phyloP scores from a whole-genome alignment of 1,140 invertebrate species.

The Drosophila parvula region DNA sequence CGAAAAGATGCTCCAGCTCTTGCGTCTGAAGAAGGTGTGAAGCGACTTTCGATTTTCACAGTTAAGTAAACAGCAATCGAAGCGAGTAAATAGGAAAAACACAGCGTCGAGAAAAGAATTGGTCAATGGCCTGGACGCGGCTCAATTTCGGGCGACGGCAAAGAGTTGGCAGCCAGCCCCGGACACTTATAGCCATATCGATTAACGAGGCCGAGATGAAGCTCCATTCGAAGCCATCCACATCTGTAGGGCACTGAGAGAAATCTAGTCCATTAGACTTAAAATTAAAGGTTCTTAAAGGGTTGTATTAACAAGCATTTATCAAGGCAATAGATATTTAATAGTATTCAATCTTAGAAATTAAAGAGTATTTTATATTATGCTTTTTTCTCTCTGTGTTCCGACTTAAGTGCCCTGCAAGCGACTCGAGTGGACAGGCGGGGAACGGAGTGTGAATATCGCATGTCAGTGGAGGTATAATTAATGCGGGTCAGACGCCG shows the following conservation, averaged over 20 bases:
- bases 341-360: too few relatives aligned
- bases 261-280: background rate
- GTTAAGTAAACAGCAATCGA: slow-evolving; percentile 73
- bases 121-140: slow-evolving; percentile 58
- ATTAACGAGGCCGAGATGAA: slow-evolving; percentile 69
- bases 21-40: slow-evolving; percentile 52
- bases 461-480: slow-evolving; percentile 81
- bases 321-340: background rate
- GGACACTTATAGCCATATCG: slow-evolving; percentile 57
- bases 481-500: slow-evolving; percentile 81
- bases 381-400: slow-evolving; percentile 4
- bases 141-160: slow-evolving; percentile 65
- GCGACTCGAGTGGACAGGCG: slow-evolving; percentile 42
- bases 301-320: background rate
- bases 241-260: slow-evolving; percentile 10
- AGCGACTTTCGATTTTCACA: slow-evolving; percentile 78
- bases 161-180: slow-evolving; percentile 63
- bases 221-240: slow-evolving; percentile 49
- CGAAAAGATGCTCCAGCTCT: slow-evolving; percentile 26
- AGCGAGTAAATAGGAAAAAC: slow-evolving; percentile 47
- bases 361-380: background rate
- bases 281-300: background rate
- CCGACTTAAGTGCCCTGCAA: slow-evolving; percentile 64
- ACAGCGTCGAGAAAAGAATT: slow-evolving; percentile 16
- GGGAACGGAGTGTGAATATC: slow-evolving; percentile 73